phyloP scores from a whole-genome alignment of 2,113 vertebrate species.

The Microcebus tavaratra region DNA sequence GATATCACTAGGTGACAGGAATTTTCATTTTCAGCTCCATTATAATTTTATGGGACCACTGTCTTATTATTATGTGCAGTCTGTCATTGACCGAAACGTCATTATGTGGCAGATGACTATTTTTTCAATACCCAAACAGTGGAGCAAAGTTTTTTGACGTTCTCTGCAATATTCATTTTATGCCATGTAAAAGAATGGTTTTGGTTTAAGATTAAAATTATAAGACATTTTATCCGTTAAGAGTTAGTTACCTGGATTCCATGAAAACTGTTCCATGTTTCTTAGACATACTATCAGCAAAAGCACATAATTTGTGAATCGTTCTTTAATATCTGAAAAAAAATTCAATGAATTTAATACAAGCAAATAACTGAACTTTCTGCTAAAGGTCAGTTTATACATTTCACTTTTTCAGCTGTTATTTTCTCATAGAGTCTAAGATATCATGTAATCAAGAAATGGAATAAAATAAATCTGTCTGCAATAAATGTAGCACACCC shows the following conservation, averaged over 20 bases:
- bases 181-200: background rate
- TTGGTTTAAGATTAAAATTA: conserved; percentile 15
- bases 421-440: background rate
- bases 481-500: background rate
- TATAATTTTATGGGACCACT: background rate
- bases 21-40: background rate
- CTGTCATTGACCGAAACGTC: background rate
- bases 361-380: background rate
- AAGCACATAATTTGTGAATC: conserved; percentile 96
- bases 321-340: conserved; percentile 95
- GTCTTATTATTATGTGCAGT: background rate
- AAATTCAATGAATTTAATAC: conserved; percentile 17
- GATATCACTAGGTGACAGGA: background rate
- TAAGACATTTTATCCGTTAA: background rate
- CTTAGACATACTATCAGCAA: conserved; percentile 98
- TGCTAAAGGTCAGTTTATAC: background rate
- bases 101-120: background rate
- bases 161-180: background rate
- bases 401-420: background rate
- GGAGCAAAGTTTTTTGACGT: too few species aligned
- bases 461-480: background rate
- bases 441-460: background rate
- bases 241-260: conserved; percentile 93
- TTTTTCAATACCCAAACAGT: background rate
- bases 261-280: conserved; percentile 99